Evolutionary conservation across 2,113 vertebrate species (phyloP).

Genomic region (Sander vitreus): DNA sequence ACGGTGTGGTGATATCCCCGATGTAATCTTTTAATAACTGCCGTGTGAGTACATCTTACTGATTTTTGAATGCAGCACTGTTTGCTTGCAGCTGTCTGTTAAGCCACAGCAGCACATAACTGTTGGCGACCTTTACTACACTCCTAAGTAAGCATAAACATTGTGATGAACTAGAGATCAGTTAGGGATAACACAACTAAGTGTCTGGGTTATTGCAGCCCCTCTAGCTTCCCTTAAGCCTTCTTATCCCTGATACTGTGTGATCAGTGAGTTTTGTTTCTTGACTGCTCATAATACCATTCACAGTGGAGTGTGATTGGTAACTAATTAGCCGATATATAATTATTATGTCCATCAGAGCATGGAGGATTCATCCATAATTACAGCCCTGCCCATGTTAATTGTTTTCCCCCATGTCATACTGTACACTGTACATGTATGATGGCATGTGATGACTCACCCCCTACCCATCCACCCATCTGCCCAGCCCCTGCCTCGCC

Average conservation of each 20-base stretch:
- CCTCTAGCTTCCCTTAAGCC: constrained; percentile 38
- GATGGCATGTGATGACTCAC: constrained; percentile 22
- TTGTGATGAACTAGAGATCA: constrained; percentile 56
- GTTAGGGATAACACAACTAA: constrained; percentile 39
- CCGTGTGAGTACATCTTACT: constrained; percentile 58
- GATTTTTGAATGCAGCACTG: constrained; percentile 51
- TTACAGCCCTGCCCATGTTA: constrained; percentile 33
- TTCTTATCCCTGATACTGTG: constrained; percentile 24
- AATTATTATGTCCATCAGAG: constrained; percentile 65
- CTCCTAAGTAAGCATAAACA: constrained; percentile 45
- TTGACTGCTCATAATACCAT: constrained; percentile 53
- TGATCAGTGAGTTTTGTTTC: constrained; percentile 61
- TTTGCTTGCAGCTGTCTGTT: constrained; percentile 46
- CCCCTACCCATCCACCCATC: constrained; percentile 34
- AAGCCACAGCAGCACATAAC: constrained; percentile 38
- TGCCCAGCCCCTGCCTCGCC: constrained; percentile 19
- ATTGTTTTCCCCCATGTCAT: constrained; percentile 2
- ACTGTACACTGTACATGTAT: constrained; percentile 19
- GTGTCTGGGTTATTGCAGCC: constrained; percentile 44
- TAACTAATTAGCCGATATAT: constrained; percentile 65
- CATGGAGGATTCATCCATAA: constrained; percentile 46
- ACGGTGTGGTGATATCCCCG: constrained; percentile 65
- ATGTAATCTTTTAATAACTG: constrained; percentile 78
- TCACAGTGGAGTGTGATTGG: constrained; percentile 51
- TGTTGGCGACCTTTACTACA: constrained; percentile 46